Conservation (phyloP, 2,888 invertebrate species). For the Julus scanicus region DNA sequence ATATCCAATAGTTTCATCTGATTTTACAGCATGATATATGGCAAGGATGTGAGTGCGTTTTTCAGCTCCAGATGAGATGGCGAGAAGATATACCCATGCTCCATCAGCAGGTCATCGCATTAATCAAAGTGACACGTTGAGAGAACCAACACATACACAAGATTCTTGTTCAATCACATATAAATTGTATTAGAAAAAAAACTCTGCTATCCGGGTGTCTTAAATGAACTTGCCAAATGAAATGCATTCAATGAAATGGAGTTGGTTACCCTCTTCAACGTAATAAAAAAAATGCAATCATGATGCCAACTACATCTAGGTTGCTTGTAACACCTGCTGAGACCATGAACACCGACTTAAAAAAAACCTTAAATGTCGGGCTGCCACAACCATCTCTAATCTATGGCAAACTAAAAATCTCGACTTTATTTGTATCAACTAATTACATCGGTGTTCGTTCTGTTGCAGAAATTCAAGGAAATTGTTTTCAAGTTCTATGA, state of each 20-base stretch:
- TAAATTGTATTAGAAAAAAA: constrained; percentile 21
- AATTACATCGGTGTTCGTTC: neutral
- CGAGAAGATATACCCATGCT: neutral
- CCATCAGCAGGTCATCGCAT: constrained; percentile 18
- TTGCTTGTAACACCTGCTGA: neutral
- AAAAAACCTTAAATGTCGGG: neutral
- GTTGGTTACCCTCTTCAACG: constrained; percentile 12
- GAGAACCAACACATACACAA: constrained; percentile 12
- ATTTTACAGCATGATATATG: constrained; percentile 26
- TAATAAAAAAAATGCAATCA: constrained; percentile 17
- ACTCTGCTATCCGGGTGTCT: neutral
- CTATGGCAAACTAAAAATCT: neutral
- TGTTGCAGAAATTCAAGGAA: neutral
- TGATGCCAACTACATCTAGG: neutral
- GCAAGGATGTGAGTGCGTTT: constrained; percentile 28
- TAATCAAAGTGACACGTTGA: constrained; percentile 42
- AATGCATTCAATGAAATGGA: constrained; percentile 39
- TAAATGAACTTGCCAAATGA: constrained; percentile 38
- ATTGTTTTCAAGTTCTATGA: neutral
- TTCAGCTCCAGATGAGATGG: constrained; percentile 22
- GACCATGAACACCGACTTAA: neutral
- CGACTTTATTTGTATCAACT: neutral
- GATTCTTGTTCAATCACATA: constrained; percentile 38
- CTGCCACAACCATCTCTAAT: neutral
- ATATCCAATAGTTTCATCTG: constrained; percentile 17